Base-by-base conservation (phyloP, 2,797 vertebrate genomes). In the Huso huso region DNA sequence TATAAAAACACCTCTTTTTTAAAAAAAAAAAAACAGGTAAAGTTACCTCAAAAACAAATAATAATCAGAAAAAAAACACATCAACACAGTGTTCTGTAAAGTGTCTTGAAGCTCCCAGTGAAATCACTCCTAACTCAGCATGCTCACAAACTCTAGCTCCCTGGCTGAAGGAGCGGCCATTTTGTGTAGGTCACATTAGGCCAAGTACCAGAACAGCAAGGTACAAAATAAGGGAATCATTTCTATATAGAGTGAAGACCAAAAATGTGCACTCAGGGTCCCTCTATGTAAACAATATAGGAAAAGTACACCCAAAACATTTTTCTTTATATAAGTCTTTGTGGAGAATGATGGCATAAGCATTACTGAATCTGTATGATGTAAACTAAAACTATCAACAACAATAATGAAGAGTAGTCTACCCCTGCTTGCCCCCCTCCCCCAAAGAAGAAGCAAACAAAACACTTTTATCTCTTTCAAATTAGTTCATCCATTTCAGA, bases 41-140 rank as follows among this genome's bases (percentile, higher is more conserved):
- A 9, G 23, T 37, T 37, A 37, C 23, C 63, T 74, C 64, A 79
- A 74, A 74, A 79, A 83, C 73, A 76, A 55, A 73, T 72, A 76
- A 75, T 63, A 66, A 51, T 23, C 52, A 73, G 82, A 72, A 76
- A 78, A 74, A 81, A 76, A 75, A 69, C 74, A 74, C 80, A 76
- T 79, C 7, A 62, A 48, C 61, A 62, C 61, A 62, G 18, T 62
- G 18, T 78, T 84, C 74, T 75, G 72, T 74, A 81, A 80, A 78
- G 75, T 78, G 81, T 79, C 82, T 74, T 76, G 82, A 86, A 85
- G 79, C 80, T 73, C 74, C 75, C 71, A 74, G 79, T 81, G 82
- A 86, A 84, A 79, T 81, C 62, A 77, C 79, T 66, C 81, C 78
- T 77, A 74, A 82, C 80, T 83, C 81, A 76, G 75, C 83, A 83